Conservation (phyloP, 2,797 vertebrate genomes). For the Periparus ater region DNA sequence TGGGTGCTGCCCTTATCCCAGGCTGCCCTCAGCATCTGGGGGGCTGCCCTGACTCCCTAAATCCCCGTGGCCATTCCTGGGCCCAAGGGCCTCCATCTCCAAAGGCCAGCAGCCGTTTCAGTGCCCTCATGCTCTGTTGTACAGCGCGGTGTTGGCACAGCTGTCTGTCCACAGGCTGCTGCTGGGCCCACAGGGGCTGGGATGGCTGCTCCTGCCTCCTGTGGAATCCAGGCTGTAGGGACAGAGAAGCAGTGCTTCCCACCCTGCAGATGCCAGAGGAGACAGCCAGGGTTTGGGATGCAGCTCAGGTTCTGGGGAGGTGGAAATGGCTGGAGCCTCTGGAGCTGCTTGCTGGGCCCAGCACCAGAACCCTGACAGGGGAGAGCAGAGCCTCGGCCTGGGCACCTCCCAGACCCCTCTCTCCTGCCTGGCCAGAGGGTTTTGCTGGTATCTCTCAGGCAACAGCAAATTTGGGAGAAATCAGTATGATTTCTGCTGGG, state of each 20-base stretch:
- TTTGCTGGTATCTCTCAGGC: neutral
- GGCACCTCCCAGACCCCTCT: neutral
- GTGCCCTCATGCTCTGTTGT: rapidly evolving
- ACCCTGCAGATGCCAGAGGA: neutral
- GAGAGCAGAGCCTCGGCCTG: neutral
- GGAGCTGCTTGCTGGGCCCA: neutral
- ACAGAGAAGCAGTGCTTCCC: neutral
- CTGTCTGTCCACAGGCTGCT: neutral
- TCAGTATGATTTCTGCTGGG: neutral
- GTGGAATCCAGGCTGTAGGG: neutral
- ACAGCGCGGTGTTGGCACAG: neutral
- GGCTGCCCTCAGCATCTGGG: neutral
- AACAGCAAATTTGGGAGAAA: neutral
- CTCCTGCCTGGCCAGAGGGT: neutral
- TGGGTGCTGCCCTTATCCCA: neutral
- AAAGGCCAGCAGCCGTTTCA: neutral
- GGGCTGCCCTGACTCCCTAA: neutral
- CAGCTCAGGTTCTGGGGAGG: neutral
- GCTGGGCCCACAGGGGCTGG: neutral
- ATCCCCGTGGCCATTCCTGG: rapidly evolving
- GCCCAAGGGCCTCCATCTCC: neutral
- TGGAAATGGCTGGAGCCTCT: neutral
- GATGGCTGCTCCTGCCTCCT: neutral
- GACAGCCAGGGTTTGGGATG: neutral
- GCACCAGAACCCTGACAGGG: neutral